Conservation (phyloP, 2,113 vertebrate species). For the Bubo scandiacus region DNA sequence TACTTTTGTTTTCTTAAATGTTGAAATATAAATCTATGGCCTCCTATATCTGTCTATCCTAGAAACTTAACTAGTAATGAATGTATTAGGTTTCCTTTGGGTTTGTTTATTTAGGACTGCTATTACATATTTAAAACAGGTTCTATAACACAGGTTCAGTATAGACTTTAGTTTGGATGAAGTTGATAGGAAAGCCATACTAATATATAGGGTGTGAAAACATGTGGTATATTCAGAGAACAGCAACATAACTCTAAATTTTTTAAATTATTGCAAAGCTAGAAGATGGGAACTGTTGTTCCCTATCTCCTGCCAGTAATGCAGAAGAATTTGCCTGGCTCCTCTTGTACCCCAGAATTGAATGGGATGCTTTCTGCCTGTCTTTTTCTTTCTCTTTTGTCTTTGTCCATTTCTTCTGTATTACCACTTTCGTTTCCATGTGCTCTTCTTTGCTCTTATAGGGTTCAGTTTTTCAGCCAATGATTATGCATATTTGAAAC, state of each 20-base stretch:
- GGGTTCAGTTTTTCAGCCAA: neutral
- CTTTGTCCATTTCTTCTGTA: neutral
- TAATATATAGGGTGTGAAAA: neutral
- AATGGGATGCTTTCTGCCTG: neutral
- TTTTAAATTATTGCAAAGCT: neutral
- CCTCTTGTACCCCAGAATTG: neutral
- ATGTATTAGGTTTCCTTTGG: neutral
- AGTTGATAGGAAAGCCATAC: neutral
- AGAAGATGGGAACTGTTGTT: neutral
- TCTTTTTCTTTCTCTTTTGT: neutral
- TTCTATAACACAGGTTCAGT: neutral
- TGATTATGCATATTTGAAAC: neutral
- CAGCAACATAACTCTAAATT: neutral
- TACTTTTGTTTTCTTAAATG: neutral
- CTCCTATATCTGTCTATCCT: neutral
- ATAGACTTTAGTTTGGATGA: neutral
- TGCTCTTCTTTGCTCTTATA: neutral
- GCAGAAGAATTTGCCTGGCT: neutral
- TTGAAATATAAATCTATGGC: neutral
- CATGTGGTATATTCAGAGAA: neutral
- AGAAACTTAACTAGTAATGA: neutral
- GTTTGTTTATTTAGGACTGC: neutral
- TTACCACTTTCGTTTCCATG: neutral
- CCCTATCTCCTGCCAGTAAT: neutral
- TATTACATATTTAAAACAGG: neutral